These are phyloP conservation scores for Nothoprocta perdicaria DNA, from an alignment of 2,113 vertebrate genomes.

Conservation along the genomic window DNA sequence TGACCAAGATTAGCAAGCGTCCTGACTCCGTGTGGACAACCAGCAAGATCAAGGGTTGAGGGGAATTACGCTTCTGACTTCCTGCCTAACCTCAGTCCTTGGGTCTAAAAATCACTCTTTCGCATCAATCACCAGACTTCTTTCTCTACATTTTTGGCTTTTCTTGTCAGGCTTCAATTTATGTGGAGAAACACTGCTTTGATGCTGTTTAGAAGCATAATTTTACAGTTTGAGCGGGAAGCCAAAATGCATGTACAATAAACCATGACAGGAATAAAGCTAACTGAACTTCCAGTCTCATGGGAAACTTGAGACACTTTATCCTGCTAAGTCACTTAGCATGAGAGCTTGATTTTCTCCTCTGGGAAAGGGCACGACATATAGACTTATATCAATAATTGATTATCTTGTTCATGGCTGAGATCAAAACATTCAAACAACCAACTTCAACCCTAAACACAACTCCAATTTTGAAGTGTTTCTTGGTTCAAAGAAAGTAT, in stretches of 20 bases:
- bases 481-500: not conserved
- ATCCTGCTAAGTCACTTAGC: not conserved
- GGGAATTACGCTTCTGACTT: not conserved
- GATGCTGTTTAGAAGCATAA: not conserved
- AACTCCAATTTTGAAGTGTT: not conserved
- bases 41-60: not conserved
- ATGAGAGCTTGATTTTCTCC: not conserved
- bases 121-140: not conserved
- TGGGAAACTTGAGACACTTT: not conserved
- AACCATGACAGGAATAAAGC: not conserved
- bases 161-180: not conserved
- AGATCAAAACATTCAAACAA: not conserved
- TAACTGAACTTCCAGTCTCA: slow-evolving; percentile 18
- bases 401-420: not conserved
- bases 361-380: not conserved
- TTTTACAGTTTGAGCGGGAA: slow-evolving; percentile 6
- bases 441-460: not conserved
- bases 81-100: not conserved
- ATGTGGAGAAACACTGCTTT: not conserved
- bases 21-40: not conserved
- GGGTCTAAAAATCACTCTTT: not conserved
- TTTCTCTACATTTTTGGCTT: not conserved
- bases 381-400: not conserved
- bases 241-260: not conserved
- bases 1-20: accelerated